A percentile compares a stretch with the other conserved stretches of the same genome.
phyloP scores from a whole-genome alignment of 64 coral and sea anemone species.

The Hydrozoanthus tunicans region DNA sequence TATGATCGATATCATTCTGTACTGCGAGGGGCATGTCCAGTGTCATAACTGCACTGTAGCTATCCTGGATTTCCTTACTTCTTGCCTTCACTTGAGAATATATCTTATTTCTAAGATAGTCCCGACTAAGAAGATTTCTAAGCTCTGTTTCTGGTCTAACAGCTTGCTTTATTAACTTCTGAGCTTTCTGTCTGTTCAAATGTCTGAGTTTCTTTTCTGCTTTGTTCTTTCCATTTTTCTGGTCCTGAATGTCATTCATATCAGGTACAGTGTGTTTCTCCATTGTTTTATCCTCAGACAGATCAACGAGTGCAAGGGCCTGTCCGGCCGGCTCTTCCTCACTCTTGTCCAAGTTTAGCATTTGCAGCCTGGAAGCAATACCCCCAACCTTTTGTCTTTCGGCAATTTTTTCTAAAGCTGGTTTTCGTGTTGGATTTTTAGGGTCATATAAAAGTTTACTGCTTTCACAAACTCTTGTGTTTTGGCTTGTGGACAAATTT shows the following conservation, averaged over 20 bases:
- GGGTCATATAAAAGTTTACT: slow-evolving; percentile 40
- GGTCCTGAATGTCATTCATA: neutral
- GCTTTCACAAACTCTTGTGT: neutral
- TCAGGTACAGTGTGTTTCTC: neutral
- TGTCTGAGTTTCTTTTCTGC: slow-evolving; percentile 75
- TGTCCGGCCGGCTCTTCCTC: slow-evolving; percentile 3
- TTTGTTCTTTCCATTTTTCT: neutral
- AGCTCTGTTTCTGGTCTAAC: slow-evolving; percentile 57
- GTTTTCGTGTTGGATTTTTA: slow-evolving; percentile 47
- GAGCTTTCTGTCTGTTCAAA: slow-evolving; percentile 79
- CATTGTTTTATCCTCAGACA: neutral
- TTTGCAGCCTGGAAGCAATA: slow-evolving; percentile 40
- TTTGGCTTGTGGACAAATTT: slow-evolving; percentile 20
- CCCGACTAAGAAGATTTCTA: slow-evolving; percentile 67
- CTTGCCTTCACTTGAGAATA: slow-evolving; percentile 56
- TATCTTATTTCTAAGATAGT: slow-evolving; percentile 55
- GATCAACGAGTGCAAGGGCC: slow-evolving; percentile 30
- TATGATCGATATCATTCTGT: slow-evolving; percentile 83
- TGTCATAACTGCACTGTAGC: slow-evolving; percentile 83
- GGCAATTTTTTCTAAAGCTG: slow-evolving; percentile 51
- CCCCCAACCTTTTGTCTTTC: slow-evolving; percentile 39
- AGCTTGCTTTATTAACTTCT: slow-evolving; percentile 60
- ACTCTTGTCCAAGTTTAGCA: slow-evolving; percentile 39
- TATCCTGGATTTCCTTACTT: slow-evolving; percentile 90
- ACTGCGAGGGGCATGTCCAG: slow-evolving; percentile 72